Evolutionary conservation across 2,113 vertebrate species (phyloP).

Genomic region (Tupaia tana): DNA sequence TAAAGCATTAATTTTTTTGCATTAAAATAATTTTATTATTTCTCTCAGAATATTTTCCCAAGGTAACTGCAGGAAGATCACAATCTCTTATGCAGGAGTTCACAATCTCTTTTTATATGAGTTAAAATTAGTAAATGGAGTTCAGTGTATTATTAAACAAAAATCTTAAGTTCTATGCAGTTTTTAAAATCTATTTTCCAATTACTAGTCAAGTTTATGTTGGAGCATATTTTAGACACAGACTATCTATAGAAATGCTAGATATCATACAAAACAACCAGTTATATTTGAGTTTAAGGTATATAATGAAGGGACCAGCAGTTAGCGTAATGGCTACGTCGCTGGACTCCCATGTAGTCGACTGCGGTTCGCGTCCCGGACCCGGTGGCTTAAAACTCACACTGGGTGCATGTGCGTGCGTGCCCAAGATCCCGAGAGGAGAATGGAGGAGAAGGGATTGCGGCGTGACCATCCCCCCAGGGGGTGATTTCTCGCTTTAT

Average conservation of each 20-base stretch:
- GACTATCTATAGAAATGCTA: background rate
- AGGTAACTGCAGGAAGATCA: background rate
- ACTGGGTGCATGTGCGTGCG: too few species aligned
- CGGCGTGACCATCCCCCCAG: too few species aligned
- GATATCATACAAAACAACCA: background rate
- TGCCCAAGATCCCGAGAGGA: too few species aligned
- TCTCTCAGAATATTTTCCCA: background rate
- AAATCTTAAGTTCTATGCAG: background rate
- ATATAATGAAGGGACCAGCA: background rate
- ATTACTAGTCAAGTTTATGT: background rate
- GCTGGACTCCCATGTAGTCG: too few species aligned
- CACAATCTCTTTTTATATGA: background rate
- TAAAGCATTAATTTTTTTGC: background rate
- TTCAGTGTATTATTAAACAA: background rate
- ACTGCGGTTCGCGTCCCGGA: too few species aligned
- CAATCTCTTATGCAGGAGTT: background rate
- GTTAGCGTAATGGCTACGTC: too few species aligned
- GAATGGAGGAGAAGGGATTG: too few species aligned
- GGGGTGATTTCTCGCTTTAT: too few species aligned
- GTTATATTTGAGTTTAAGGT: background rate
- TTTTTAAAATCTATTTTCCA: background rate
- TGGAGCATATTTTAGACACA: background rate
- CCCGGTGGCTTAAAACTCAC: too few species aligned
- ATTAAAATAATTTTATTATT: background rate
- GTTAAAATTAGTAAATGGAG: conserved; percentile 40